These are phyloP conservation scores for Montipora cactus DNA, from an alignment of 64 coral and sea anemone genomes.

Conservation along the genomic window DNA sequence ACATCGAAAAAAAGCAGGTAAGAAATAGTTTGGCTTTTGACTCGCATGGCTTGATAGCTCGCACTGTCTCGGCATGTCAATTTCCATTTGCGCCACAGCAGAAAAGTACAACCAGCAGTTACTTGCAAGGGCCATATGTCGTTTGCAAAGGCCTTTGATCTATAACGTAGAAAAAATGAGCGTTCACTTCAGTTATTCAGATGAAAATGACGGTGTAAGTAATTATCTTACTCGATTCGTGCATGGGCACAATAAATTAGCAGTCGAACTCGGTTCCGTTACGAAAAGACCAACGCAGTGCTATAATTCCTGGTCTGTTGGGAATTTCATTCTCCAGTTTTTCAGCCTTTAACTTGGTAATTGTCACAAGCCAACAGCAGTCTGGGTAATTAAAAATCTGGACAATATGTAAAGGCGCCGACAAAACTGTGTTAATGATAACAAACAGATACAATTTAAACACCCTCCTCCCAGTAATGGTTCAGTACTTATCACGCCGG, in stretches of 20 bases:
- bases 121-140: too few relatives aligned
- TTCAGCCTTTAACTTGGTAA: neutral
- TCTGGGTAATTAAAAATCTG: neutral
- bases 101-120: too few relatives aligned
- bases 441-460: neutral
- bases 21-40: too few relatives aligned
- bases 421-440: neutral
- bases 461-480: neutral
- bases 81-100: too few relatives aligned
- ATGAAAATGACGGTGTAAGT: too few relatives aligned
- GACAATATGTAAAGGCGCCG: neutral
- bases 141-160: too few relatives aligned
- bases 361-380: neutral
- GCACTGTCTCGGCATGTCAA: too few relatives aligned
- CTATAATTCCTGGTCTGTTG: neutral
- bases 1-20: too few relatives aligned
- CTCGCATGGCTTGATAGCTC: too few relatives aligned
- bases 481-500: neutral
- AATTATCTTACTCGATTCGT: neutral
- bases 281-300: neutral
- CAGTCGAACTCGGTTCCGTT: neutral
- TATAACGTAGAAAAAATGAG: too few relatives aligned
- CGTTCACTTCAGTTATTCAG: too few relatives aligned
- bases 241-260: neutral
- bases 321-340: neutral